phyloP scores from a whole-genome alignment of 2,888 invertebrate species.

The Cinara cedri region DNA sequence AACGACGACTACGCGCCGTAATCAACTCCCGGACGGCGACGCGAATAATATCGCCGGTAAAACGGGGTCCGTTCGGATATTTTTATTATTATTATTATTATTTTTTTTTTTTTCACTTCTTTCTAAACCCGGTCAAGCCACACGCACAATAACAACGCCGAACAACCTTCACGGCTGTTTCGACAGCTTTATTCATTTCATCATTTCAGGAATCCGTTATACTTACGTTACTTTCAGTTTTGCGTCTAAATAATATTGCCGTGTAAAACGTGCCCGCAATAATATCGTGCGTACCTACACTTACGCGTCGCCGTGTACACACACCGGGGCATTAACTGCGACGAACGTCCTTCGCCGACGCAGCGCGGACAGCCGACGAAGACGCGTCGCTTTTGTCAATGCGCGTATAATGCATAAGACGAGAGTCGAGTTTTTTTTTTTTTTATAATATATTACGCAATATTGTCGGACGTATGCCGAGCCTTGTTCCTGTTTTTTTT shows the following conservation, averaged over 20 bases:
- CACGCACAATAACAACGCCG: too few relatives aligned
- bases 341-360: constrained; percentile 3
- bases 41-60: not conserved
- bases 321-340: not conserved
- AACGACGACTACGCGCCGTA: too few relatives aligned
- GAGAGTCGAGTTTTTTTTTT: not conserved
- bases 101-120: not conserved
- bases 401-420: not conserved
- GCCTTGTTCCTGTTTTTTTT: not conserved
- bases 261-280: constrained; percentile 14
- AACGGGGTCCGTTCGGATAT: constrained; percentile 6
- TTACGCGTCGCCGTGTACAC: too few relatives aligned
- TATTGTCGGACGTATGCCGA: not conserved
- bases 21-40: not conserved
- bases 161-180: constrained; percentile 41
- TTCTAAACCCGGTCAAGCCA: constrained; percentile 27
- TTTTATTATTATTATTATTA: not conserved
- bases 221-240: constrained; percentile 34
- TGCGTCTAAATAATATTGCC: constrained; percentile 27
- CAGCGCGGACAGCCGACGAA: not conserved
- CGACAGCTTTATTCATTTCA: constrained; percentile 39
- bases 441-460: not conserved
- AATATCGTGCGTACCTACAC: too few relatives aligned
- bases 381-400: not conserved
- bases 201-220: constrained; percentile 48